A percentile compares a stretch with the other conserved stretches of the same genome.
These are phyloP conservation scores for Slavum lentiscoides DNA, from an alignment of 2,888 invertebrate genomes.

Conservation along the genomic window DNA sequence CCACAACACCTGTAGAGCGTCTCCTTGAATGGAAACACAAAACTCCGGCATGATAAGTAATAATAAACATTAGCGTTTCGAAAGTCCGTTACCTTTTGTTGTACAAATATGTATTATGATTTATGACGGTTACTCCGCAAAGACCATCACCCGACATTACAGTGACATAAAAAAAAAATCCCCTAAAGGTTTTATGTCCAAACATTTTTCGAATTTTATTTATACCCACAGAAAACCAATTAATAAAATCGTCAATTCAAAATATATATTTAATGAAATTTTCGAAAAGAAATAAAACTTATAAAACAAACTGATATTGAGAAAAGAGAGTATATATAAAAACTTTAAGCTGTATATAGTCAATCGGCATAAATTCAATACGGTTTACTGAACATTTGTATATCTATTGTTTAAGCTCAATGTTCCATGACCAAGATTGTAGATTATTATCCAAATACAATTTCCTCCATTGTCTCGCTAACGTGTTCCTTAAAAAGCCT, in stretches of 20 bases:
- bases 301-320: neutral
- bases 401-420: constrained; percentile 8
- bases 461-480: neutral
- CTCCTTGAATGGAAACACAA: constrained; percentile 3
- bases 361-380: neutral
- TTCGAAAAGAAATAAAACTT: neutral
- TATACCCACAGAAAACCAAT: neutral
- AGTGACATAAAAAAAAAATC: constrained; percentile 27
- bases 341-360: neutral
- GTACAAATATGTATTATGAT: constrained; percentile 24
- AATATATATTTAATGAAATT: neutral
- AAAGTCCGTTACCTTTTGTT: constrained; percentile 30
- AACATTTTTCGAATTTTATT: neutral
- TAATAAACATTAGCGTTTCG: constrained; percentile 22
- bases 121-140: neutral
- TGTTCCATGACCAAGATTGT: constrained; percentile 2
- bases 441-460: constrained; percentile 4
- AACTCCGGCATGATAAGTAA: constrained; percentile 11
- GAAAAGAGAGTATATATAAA: neutral
- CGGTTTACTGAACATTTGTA: neutral
- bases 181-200: neutral
- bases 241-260: neutral
- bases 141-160: neutral
- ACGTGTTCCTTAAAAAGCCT: neutral
- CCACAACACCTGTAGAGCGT: constrained; percentile 33